These are phyloP conservation scores for Salvelinus fontinalis DNA, from an alignment of 2,113 vertebrate genomes.

Conservation along the genomic window DNA sequence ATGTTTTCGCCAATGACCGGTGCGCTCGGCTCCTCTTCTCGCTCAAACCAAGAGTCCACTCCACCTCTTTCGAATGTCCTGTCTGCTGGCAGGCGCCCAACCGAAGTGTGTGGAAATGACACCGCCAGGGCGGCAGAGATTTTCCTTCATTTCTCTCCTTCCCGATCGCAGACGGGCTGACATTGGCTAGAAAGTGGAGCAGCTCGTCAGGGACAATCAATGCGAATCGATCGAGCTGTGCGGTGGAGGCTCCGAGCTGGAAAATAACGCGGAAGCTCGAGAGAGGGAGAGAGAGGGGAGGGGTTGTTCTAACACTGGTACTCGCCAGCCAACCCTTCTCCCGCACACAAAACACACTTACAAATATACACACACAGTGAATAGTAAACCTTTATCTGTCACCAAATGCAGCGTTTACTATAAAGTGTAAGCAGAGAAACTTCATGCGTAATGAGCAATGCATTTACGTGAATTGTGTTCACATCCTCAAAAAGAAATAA, in stretches of 20 bases:
- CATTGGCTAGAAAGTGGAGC: slow-evolving; percentile 99
- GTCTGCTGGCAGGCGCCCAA: slow-evolving; percentile 86
- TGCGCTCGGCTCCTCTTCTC: slow-evolving; percentile 32
- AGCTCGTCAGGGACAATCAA: slow-evolving; percentile 99
- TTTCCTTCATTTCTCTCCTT: slow-evolving; percentile 90
- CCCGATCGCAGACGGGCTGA: slow-evolving; percentile 90
- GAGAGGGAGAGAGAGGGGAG: slow-evolving; percentile 32
- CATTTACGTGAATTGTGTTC: too few species aligned
- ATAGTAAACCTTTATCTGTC: not conserved
- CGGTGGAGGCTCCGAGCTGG: slow-evolving; percentile 81
- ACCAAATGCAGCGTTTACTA: slow-evolving; percentile 26
- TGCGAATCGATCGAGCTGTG: slow-evolving; percentile 93
- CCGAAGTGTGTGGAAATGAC: slow-evolving; percentile 95
- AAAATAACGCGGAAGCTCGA: slow-evolving; percentile 76
- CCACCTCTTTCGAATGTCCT: slow-evolving; percentile 80
- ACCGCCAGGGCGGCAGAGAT: slow-evolving; percentile 95
- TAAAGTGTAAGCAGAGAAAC: not conserved
- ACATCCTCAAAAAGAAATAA: too few species aligned
- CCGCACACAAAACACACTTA: slow-evolving; percentile 65
- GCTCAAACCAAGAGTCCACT: slow-evolving; percentile 69
- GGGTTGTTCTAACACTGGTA: slow-evolving; percentile 60
- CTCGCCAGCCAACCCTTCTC: slow-evolving; percentile 58
- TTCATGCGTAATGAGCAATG: not conserved
- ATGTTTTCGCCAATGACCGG: slow-evolving; percentile 18
- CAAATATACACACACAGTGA: slow-evolving; percentile 52